Percentiles rank a stretch among this genome's conserved stretches.
phyloP scores from a whole-genome alignment of 2,797 vertebrate genomes.

The Coranthus polyacanthus region DNA sequence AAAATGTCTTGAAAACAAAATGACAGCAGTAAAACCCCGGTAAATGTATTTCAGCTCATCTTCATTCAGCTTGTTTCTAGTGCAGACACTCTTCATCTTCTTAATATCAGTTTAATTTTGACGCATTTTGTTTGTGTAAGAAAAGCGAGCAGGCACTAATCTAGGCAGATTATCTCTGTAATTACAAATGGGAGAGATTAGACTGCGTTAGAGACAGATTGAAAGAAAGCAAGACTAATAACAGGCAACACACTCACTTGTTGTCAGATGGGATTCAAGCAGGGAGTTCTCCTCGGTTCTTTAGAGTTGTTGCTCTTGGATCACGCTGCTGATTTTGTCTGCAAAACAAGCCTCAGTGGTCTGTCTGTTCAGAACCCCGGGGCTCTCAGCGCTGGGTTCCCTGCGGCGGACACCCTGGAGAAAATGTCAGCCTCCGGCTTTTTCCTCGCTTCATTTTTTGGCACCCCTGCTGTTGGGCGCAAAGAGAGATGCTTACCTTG shows the following conservation, averaged over 20 bases:
- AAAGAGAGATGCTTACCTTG: constrained; percentile 57
- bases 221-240: constrained; percentile 63
- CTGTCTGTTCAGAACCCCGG: constrained; percentile 52
- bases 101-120: constrained; percentile 4
- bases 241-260: constrained; percentile 76
- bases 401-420: constrained; percentile 73
- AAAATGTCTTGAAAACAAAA: no score
- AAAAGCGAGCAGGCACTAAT: constrained; percentile 52
- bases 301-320: constrained; percentile 67
- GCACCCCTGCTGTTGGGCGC: constrained; percentile 44
- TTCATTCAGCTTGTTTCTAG: no score
- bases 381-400: constrained; percentile 67
- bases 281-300: constrained; percentile 69
- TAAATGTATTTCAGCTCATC: no score
- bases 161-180: constrained; percentile 54
- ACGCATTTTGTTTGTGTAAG: constrained; percentile 32
- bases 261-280: constrained; percentile 73
- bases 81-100: no score
- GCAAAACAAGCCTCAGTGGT: constrained; percentile 62
- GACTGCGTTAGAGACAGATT: constrained; percentile 46
- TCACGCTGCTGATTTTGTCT: constrained; percentile 63
- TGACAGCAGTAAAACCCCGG: no score
- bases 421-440: constrained; percentile 72
- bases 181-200: constrained; percentile 61
- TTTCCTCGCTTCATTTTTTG: constrained; percentile 70